Percentiles rank a stretch among this genome's conserved stretches.
These are phyloP conservation scores for Gnathonemus longibarbis DNA, from an alignment of 2,113 vertebrate genomes.

Conservation along the genomic window DNA sequence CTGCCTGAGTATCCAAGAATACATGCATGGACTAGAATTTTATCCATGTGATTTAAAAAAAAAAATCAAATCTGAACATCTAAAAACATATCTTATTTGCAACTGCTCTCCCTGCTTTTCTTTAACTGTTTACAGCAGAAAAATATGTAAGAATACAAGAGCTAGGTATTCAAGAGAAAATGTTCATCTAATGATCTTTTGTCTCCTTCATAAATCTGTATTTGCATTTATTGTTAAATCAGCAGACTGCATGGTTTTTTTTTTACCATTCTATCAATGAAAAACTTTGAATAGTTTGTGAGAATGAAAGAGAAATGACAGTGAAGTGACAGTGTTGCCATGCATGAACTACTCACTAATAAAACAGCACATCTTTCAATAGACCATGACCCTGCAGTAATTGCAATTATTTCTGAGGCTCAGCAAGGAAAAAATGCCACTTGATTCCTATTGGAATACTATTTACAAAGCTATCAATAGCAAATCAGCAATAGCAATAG, in stretches of 20 bases:
- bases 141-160: background rate
- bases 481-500: constrained; percentile 16
- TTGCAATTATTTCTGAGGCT: constrained; percentile 4
- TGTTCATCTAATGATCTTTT: background rate
- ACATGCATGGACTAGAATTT: background rate
- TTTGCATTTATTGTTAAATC: background rate
- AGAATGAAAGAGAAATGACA: background rate
- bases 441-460: constrained; percentile 11
- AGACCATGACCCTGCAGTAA: constrained; percentile 5
- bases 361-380: constrained; percentile 6
- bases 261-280: background rate
- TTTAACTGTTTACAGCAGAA: background rate
- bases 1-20: background rate
- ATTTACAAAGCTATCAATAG: constrained; percentile 25
- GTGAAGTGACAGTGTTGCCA: background rate
- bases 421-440: constrained; percentile 6
- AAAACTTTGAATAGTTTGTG: background rate
- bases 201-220: background rate
- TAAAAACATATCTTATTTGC: background rate
- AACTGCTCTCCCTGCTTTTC: background rate
- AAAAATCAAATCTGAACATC: background rate
- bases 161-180: background rate
- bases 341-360: background rate
- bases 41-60: background rate
- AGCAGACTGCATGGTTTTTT: background rate